Conservation (phyloP, 2,113 vertebrate genomes). For the Chinchilla lanigera region DNA sequence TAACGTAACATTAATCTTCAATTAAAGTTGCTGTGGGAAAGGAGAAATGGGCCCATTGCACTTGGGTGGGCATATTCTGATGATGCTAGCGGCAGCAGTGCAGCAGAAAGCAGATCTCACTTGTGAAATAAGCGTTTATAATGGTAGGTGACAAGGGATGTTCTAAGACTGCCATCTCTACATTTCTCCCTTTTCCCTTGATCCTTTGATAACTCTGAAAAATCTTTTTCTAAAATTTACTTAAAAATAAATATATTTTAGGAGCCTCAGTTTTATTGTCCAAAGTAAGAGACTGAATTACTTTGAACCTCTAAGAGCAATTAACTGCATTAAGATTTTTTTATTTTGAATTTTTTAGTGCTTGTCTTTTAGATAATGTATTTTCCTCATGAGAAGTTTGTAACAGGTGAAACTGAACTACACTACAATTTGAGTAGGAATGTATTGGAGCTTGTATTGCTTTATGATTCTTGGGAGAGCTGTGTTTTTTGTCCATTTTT, state of each 20-base stretch:
- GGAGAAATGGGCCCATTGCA: background rate
- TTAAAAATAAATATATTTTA: background rate
- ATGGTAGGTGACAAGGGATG: background rate
- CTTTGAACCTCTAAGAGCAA: background rate
- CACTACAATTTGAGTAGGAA: background rate
- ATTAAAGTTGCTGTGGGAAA: constrained; percentile 54
- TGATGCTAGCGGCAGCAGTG: background rate
- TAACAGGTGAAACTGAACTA: background rate
- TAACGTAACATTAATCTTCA: constrained; percentile 1
- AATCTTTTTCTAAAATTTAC: constrained; percentile 5
- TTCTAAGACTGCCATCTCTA: background rate
- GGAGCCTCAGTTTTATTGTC: background rate
- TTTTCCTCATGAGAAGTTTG: background rate
- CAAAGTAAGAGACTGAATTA: background rate
- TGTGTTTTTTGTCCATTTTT: background rate
- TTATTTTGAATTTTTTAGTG: constrained; percentile 18
- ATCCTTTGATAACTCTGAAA: background rate
- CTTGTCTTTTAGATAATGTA: background rate
- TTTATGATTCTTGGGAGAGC: background rate
- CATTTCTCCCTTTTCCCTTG: background rate
- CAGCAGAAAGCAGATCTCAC: background rate
- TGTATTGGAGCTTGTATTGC: background rate
- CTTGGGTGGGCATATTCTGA: background rate
- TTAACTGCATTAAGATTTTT: background rate
- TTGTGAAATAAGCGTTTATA: background rate